Evolutionary conservation across 2,113 vertebrate species (phyloP).

Genomic region (Festucalex cinctus): DNA sequence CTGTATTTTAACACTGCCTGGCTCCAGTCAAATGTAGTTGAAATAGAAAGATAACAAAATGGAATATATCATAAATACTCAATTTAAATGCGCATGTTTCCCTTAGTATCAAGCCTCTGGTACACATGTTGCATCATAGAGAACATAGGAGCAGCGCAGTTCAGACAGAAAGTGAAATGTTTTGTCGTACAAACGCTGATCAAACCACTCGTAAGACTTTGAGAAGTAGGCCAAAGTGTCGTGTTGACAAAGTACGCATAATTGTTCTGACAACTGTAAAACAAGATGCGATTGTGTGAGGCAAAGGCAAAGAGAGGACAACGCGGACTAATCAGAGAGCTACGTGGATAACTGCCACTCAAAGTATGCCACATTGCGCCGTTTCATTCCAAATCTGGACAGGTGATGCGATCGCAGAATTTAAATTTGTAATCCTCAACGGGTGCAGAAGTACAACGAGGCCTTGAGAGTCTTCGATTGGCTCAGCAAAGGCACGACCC

Average conservation of each 20-base stretch:
- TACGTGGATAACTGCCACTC: conserved; percentile 33
- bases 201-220: conserved; percentile 6
- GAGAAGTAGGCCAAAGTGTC: neutral
- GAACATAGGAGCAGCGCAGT: neutral
- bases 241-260: neutral
- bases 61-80: neutral
- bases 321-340: conserved; percentile 26
- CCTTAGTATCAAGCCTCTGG: neutral
- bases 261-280: conserved; percentile 12
- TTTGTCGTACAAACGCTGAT: conserved; percentile 20
- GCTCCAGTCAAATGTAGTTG: neutral
- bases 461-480: too few species aligned
- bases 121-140: neutral
- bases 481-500: neutral
- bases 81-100: too few species aligned
- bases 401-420: conserved; percentile 51
- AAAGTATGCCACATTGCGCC: conserved; percentile 35
- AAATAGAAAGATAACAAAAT: neutral
- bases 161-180: conserved; percentile 9
- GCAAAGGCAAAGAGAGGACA: conserved; percentile 23
- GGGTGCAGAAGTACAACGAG: too few species aligned
- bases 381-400: conserved; percentile 30
- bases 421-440: conserved; percentile 12
- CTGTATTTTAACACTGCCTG: neutral
- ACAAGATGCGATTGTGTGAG: conserved; percentile 21